Conservation (phyloP, 1,140 invertebrate genomes). For the Drosophila sulfurigaster region DNA sequence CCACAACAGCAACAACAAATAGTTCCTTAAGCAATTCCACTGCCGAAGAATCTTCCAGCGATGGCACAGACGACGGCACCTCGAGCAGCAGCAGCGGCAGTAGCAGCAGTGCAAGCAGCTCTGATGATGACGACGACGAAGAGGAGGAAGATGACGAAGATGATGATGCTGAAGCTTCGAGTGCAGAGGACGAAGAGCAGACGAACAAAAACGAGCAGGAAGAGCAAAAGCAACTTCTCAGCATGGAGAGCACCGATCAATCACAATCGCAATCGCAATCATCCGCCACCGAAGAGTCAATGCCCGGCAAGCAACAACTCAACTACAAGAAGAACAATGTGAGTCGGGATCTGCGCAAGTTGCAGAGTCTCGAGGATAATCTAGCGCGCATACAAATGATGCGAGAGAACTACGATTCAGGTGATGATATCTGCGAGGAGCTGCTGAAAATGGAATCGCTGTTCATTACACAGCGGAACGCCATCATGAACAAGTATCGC, state of each 20-base stretch:
- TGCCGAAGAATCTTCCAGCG: constrained; percentile 60
- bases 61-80: constrained; percentile 22
- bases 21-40: constrained; percentile 59
- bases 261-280: constrained; percentile 26
- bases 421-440: constrained; percentile 77
- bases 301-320: constrained; percentile 24
- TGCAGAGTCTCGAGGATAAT: constrained; percentile 76
- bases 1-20: constrained; percentile 10
- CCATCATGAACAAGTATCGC: constrained; percentile 78
- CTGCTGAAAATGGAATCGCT: constrained; percentile 80
- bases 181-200: constrained; percentile 6
- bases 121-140: constrained; percentile 27
- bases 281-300: not conserved
- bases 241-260: constrained; percentile 7
- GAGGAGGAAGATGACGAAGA: constrained; percentile 38
- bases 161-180: constrained; percentile 19
- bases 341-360: constrained; percentile 72
- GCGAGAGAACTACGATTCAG: constrained; percentile 77
- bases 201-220: not conserved
- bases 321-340: constrained; percentile 68
- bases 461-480: constrained; percentile 75
- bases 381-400: constrained; percentile 80
- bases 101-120: constrained; percentile 42
- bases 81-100: constrained; percentile 46
- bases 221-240: constrained; percentile 7